Evolutionary conservation across 2,888 invertebrate genomes (phyloP).

Genomic region (Ischnura elegans): DNA sequence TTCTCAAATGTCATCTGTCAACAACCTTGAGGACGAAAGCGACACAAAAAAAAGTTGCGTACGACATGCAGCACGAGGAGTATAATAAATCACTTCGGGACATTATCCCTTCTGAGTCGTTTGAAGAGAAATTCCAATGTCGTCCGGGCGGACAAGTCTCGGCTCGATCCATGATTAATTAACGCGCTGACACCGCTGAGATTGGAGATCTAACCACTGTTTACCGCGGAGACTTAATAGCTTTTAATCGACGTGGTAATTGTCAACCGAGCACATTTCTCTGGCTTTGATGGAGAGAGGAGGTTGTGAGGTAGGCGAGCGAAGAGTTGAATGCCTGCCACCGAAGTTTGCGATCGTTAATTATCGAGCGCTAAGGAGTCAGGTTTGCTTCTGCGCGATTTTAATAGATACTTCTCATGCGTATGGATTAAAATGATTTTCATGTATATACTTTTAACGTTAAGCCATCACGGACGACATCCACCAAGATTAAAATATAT

Average conservation of each 20-base stretch:
- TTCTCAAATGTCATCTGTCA: neutral
- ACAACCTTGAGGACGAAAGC: neutral
- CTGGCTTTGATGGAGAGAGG: neutral
- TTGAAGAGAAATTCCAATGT: neutral
- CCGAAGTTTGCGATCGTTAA: no score
- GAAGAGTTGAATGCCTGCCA: neutral
- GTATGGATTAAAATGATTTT: no score
- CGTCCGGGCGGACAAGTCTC: neutral
- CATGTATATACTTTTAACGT: no score
- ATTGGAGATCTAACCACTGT: slow-evolving; percentile 12
- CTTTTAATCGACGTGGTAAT: slow-evolving; percentile 1
- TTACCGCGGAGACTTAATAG: neutral
- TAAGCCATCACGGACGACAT: no score
- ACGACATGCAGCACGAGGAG: neutral
- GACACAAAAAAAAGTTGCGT: neutral
- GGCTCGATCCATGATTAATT: neutral
- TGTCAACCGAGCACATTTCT: neutral
- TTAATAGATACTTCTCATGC: no score
- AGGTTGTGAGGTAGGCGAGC: neutral
- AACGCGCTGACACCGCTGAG: neutral
- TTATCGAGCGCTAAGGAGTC: no score
- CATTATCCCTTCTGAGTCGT: neutral
- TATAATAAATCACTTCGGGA: neutral
- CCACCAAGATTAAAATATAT: no score
- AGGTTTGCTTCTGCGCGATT: no score